Conservation (phyloP, 1,140 invertebrate species). For the Cecropterus lyciades region DNA sequence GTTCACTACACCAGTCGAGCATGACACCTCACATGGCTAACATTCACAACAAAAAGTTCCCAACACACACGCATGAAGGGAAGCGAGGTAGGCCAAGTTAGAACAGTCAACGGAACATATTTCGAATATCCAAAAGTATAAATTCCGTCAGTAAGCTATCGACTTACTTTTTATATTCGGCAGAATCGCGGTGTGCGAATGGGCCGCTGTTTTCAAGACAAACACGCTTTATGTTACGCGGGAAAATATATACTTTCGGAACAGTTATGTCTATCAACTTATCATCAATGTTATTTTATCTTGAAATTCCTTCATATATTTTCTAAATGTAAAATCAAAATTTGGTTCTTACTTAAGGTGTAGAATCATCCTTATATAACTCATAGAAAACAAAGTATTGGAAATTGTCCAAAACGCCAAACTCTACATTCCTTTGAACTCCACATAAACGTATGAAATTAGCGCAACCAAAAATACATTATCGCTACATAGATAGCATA, state of each 20-base stretch:
- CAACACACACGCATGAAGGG: not conserved
- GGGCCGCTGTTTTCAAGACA: slow-evolving; percentile 78
- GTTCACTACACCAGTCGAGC: slow-evolving; percentile 51
- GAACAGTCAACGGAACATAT: slow-evolving; percentile 63
- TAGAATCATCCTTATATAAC: too few relatives aligned
- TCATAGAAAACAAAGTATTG: not conserved
- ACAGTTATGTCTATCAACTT: slow-evolving; percentile 28
- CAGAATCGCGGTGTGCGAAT: slow-evolving; percentile 72
- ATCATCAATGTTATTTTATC: slow-evolving; percentile 39
- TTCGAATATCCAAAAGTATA: slow-evolving; percentile 83
- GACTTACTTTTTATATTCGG: slow-evolving; percentile 83
- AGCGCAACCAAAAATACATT: slow-evolving; percentile 37
- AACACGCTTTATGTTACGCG: slow-evolving; percentile 64
- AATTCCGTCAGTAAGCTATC: slow-evolving; percentile 82
- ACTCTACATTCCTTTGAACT: too few relatives aligned
- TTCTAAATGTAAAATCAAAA: not conserved
- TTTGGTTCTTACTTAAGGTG: too few relatives aligned
- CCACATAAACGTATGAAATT: not conserved
- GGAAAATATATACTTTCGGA: slow-evolving; percentile 37
- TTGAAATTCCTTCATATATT: not conserved
- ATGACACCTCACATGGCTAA: slow-evolving; percentile 47
- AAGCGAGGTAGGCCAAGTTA: slow-evolving; percentile 41
- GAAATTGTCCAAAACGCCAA: too few relatives aligned
- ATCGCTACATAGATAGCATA: slow-evolving; percentile 37
- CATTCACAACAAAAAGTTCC: slow-evolving; percentile 18